These are phyloP conservation scores for Hylaeus volcanicus DNA, from an alignment of 1,140 invertebrate species.

Conservation along the genomic window DNA sequence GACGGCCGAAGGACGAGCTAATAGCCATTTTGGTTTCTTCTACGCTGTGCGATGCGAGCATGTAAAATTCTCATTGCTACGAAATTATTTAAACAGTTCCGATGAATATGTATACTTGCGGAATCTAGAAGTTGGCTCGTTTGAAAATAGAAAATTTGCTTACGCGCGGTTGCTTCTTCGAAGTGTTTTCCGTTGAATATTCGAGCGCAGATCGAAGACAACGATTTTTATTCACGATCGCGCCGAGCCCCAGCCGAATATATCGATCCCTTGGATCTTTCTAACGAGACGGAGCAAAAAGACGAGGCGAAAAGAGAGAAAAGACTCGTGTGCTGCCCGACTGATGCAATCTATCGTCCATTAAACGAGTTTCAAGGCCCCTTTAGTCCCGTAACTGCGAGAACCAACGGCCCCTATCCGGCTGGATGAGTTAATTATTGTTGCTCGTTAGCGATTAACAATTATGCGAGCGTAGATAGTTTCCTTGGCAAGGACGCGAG, in stretches of 20 bases:
- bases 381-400: constrained; percentile 51
- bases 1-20: no score
- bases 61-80: no score
- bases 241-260: constrained; percentile 10
- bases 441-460: constrained; percentile 76
- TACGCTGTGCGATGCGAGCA: no score
- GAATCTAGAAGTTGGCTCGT: no score
- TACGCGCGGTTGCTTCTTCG: no score
- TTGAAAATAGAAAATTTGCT: no score
- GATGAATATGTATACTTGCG: no score
- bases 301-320: constrained; percentile 60
- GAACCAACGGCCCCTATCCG: constrained; percentile 57
- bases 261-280: constrained; percentile 52
- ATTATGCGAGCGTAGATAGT: constrained; percentile 72
- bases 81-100: no score
- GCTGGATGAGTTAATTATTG: constrained; percentile 77
- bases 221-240: constrained; percentile 31
- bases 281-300: constrained; percentile 58
- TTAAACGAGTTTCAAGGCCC: constrained; percentile 75
- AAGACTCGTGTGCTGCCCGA: constrained; percentile 59
- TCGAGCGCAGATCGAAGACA: constrained; percentile 34
- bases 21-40: no score
- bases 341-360: constrained; percentile 75
- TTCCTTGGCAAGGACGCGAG: constrained; percentile 74
- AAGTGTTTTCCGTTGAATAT: constrained; percentile 30